Base-by-base conservation (phyloP, 2,888 invertebrate species). In the Andrena marginata region DNA sequence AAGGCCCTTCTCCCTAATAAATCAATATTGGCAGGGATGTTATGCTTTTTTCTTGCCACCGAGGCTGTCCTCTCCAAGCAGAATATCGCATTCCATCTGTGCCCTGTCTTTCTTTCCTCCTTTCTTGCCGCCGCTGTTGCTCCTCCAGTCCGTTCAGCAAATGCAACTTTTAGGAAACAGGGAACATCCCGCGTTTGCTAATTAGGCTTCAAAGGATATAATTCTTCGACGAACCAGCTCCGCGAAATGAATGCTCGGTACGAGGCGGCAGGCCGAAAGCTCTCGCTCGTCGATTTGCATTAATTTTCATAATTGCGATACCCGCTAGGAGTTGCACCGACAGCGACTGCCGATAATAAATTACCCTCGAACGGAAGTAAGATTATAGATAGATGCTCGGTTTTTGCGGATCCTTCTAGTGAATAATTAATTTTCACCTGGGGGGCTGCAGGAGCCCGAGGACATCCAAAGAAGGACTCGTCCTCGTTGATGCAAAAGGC, bases 11-110 rank as follows among this genome's bases (percentile, higher is more conserved):
- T 3, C 33, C 7, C 31, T 76, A 74, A 85, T 85, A 85, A 85
- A 85, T 85, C 84, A 85, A 62, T 70, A 83, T 83, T 65, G 78
- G 78, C 83, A 78, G 70, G 42, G 71, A 75, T 60, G 74, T 78
- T 72, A 63, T 49, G 67, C 51, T 54, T 73, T 79, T 74, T 63
- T 51, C 13, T 49, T 51, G 48, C 67, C 29, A 23, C 42, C 48
- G 33, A n/a, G 3, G 26, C 59, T 16, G 33, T 48, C 59, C 33
- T n/a, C 33, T 26, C 62, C 4, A 29, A 54, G 29, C 51, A 4
- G 20, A 65, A 70, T 62, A 74, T 65, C 70, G 48, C 31, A 35
- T 79, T 74, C 62, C 79, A 35, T 79, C 60, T 67, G 59, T 67
- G 75, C 26, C 33, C 20, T 7, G 10, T 71, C 67, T 71, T 67